Base-by-base conservation (phyloP, 2,113 vertebrate genomes). In the Vicugna pacos region DNA sequence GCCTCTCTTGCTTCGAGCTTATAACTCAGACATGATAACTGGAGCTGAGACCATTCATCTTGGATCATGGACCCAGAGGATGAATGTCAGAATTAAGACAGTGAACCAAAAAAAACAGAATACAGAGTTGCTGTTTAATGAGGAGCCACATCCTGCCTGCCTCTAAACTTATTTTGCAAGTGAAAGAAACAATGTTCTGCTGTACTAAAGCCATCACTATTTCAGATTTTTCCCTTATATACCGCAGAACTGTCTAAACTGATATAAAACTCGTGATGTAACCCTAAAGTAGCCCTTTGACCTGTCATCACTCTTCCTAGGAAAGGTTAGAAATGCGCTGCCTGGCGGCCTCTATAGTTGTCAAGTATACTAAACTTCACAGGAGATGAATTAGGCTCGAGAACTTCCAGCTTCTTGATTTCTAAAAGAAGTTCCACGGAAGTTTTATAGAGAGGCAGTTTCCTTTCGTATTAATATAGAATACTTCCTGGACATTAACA, bases 401-500 rank as follows among this genome's bases (percentile, higher is more conserved):
- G 42, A 46, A 70, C 35, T 32, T 69, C 32, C 62, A n/a, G 42
- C 19, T 62, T 52, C 14, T 50, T 77, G 28, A n/a, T 91, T 91
- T 85, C 81, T 95, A 52, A 70, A 70, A 85, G 72, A 62, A 95
- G 70, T 62, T n/a, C n/a, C 62, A 46, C 19, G n/a, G 16, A 85
- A 83, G 7, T 77, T 69, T 30, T 42, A 54, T 15, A 79, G 15
- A n/a, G 42, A 54, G 16, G 8, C 28, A 60, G 15, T n/a, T 84
- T 69, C 22, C 19, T 76, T 20, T 94, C 60, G 7, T 76, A 60
- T 62, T 67, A 60, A 5, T 14, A 13, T 54, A 77, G 14, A 76
- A 56, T 35, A 80, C 81, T 88, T 76, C 24, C 30, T 56, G 48
- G 67, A n/a, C 24, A 50, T 73, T 90, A 82, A 67, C 20, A n/a